Conservation (phyloP, 2,797 vertebrate genomes). For the Vipera ursinii region DNA sequence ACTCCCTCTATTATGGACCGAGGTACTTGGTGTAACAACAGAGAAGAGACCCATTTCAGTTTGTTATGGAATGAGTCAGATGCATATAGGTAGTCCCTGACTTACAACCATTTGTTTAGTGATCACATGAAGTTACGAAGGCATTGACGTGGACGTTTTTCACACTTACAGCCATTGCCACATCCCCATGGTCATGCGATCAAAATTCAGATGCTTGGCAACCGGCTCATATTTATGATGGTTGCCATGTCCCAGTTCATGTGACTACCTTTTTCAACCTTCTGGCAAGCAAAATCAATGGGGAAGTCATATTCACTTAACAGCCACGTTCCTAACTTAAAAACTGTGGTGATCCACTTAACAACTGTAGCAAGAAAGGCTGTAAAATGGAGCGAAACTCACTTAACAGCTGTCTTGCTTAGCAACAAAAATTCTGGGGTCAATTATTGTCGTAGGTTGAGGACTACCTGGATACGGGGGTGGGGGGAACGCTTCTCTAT, state of each 20-base stretch:
- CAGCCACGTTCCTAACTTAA: too few species aligned
- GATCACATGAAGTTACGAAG: not conserved
- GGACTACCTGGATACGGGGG: too few species aligned
- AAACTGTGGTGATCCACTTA: too few species aligned
- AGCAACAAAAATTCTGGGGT: too few species aligned
- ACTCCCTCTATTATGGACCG: not conserved
- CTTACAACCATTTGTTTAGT: not conserved
- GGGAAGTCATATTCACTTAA: too few species aligned
- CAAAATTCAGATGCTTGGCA: not conserved
- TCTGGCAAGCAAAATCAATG: not conserved
- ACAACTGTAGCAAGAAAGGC: too few species aligned
- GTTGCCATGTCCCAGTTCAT: rapidly evolving
- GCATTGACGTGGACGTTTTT: not conserved
- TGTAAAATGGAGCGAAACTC: too few species aligned
- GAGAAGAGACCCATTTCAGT: not conserved
- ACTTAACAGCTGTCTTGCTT: too few species aligned
- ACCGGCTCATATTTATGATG: not conserved
- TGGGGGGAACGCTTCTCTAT: too few species aligned
- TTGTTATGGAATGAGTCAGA: not conserved
- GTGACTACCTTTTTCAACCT: not conserved
- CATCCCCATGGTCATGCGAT: not conserved
- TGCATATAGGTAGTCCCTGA: not conserved
- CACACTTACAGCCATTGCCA: too few species aligned
- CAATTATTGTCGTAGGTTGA: too few species aligned
- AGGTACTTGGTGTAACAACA: rapidly evolving